These are phyloP conservation scores for Nezara viridula DNA, from an alignment of 2,888 invertebrate genomes.

Conservation along the genomic window DNA sequence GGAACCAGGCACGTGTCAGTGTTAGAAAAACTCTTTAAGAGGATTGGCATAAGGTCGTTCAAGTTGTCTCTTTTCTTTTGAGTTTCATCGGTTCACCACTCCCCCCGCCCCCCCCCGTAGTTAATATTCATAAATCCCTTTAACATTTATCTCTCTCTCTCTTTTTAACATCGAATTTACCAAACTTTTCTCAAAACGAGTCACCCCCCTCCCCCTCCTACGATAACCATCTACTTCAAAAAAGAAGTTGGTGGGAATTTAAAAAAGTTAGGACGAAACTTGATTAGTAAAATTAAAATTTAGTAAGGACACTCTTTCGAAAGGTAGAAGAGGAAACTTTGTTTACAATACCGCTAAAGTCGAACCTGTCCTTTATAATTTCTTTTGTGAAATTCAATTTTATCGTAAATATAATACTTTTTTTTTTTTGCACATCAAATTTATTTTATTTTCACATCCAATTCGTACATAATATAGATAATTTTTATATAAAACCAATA, in stretches of 20 bases:
- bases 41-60: not conserved
- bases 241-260: not conserved
- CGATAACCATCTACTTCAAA: not conserved
- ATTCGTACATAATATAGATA: too few species aligned
- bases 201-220: not conserved
- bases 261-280: conserved; percentile 3
- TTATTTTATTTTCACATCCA: too few species aligned
- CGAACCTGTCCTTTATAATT: not conserved
- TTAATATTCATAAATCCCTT: conserved; percentile 29
- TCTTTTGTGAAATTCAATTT: not conserved
- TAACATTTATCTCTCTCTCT: not conserved
- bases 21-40: conserved; percentile 3
- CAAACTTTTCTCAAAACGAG: not conserved
- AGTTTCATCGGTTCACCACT: not conserved
- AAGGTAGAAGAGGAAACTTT: conserved; percentile 28
- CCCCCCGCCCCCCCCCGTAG: too few species aligned
- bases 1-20: not conserved
- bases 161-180: conserved; percentile 17
- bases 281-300: conserved; percentile 17
- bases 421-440: not conserved
- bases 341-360: not conserved
- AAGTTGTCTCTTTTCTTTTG: not conserved
- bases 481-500: too few species aligned
- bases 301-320: not conserved
- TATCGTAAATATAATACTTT: not conserved